Conservation (phyloP, 2,797 vertebrate genomes). For the Enoplosus armatus region DNA sequence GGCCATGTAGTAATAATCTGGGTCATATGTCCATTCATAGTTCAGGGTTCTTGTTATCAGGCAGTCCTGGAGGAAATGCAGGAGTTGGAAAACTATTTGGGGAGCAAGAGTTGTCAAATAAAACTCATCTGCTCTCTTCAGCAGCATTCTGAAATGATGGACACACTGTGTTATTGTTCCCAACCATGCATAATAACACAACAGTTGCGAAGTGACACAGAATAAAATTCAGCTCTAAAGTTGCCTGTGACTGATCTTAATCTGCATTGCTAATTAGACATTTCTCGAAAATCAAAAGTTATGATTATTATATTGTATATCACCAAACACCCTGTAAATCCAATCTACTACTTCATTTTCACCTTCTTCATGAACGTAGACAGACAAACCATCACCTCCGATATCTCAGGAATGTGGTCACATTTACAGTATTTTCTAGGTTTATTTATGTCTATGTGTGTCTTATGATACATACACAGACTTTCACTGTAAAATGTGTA, state of each 20-base stretch:
- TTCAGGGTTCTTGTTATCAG: background rate
- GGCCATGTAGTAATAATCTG: background rate
- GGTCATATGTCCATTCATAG: background rate
- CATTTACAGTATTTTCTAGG: background rate
- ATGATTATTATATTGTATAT: background rate
- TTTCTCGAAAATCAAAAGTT: constrained; percentile 23
- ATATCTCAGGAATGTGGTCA: background rate
- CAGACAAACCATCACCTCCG: background rate
- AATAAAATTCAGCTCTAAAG: constrained; percentile 39
- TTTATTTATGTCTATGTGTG: background rate
- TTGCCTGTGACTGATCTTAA: constrained; percentile 34
- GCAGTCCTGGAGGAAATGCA: constrained; percentile 3
- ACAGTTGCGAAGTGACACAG: constrained; percentile 35
- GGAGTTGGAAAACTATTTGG: background rate
- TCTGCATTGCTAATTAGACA: constrained; percentile 36
- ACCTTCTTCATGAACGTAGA: background rate
- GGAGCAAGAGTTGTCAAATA: background rate
- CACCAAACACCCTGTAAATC: background rate
- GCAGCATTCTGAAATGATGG: constrained; percentile 16
- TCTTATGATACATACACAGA: background rate
- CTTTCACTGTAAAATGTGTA: background rate
- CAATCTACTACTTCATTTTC: background rate
- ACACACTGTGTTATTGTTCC: constrained; percentile 25
- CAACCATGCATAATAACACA: constrained; percentile 32
- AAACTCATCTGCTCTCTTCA: background rate